Conservation (phyloP, 2,888 invertebrate species). For the Mantis religiosa region DNA sequence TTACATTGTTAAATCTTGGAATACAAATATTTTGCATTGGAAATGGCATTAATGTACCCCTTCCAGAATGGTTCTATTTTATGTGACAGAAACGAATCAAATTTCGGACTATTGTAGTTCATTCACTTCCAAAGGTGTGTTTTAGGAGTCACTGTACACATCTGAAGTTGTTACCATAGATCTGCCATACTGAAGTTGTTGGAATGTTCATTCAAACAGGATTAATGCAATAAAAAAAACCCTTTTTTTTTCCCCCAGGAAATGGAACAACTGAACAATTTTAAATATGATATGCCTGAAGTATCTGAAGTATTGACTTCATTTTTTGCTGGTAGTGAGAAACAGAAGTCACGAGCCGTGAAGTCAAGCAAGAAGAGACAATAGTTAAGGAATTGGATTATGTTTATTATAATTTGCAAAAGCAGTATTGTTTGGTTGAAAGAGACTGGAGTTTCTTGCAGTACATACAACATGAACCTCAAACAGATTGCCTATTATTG, state of each 20-base stretch:
- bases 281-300: constrained; percentile 86
- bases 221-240: too few species aligned
- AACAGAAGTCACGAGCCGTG: constrained; percentile 47
- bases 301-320: constrained; percentile 92
- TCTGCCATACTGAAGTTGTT: too few species aligned
- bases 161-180: too few species aligned
- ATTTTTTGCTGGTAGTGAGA: constrained; percentile 69
- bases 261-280: constrained; percentile 84
- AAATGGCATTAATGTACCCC: too few species aligned
- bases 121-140: too few species aligned
- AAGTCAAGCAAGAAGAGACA: constrained; percentile 46
- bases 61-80: too few species aligned
- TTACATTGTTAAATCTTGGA: too few species aligned
- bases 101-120: too few species aligned
- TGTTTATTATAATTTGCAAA: background rate
- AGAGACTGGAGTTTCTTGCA: background rate
- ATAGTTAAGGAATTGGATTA: constrained; percentile 33
- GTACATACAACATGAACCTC: background rate
- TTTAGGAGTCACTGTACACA: too few species aligned
- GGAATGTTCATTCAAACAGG: too few species aligned
- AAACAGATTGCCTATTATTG: background rate
- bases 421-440: background rate
- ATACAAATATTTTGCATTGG: too few species aligned
- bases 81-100: too few species aligned
- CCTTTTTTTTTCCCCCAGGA: constrained; percentile 48